Evolutionary conservation across 2,888 invertebrate species (phyloP), one percentile per base, ranked within the genome.

Genomic region (Mythimna loreyi): DNA sequence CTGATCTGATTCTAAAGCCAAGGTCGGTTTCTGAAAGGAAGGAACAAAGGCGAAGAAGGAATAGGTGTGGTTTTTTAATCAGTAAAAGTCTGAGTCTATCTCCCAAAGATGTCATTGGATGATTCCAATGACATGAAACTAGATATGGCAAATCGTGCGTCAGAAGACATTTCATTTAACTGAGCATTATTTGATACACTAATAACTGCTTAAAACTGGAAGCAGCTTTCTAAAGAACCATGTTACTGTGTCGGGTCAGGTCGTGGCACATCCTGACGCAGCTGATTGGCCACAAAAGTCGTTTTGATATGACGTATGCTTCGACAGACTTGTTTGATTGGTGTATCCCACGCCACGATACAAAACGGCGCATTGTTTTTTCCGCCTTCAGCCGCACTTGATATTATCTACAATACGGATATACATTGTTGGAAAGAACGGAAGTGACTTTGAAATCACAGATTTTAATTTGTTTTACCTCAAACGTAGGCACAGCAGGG

Each of bases 401-500:
- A 21, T 47, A 47, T 47, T 47, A 47, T 21, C 47, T 21, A 47
- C 21, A 11, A 21, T 21, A 47, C 21, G 47, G 40, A 47, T 47
- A 23, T 40, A 25, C 13, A 45, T 50, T 25, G 25, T 25, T 19
- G 16, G 3, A 52, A 28, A 52, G 8, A 52, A 16, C 28, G 11
- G 28, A 8, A 28, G 19, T 28, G 19, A 3, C 19, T 9, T 9
- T 28, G 19, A 28, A 3, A 50, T 50, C 8, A 8, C 7, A 50
- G 16, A 50, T 25, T 25, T 8, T 28, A 8, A 52, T 19, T 52
- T 28, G 6, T 52, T 52, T 52, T 52, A 52, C 97, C 92, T 96
- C 96, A 88, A 98, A 97, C 0, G 97, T 94, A 33, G 97, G 96
- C 45, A 98, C 97, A 1, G 98, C 98, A 0, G 98, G 98, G 72